phyloP scores from a whole-genome alignment of 2,797 vertebrate genomes.

The Amblyraja radiata region DNA sequence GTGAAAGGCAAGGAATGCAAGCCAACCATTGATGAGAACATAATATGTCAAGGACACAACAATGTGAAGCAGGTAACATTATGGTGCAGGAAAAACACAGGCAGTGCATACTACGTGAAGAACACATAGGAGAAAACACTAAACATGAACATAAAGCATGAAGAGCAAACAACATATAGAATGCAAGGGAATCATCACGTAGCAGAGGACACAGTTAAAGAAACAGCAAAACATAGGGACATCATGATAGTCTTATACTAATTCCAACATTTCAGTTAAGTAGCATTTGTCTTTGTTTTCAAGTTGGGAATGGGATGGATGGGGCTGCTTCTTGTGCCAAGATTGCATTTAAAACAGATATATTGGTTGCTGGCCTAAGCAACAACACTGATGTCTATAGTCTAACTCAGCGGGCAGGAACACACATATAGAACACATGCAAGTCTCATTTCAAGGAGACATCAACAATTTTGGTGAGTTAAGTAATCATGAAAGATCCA shows the following conservation, averaged over 20 bases:
- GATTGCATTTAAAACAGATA: neutral
- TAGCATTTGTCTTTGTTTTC: neutral
- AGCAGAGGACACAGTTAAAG: neutral
- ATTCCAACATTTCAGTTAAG: neutral
- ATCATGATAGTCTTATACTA: neutral
- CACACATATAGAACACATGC: neutral
- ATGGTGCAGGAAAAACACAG: too few relatives aligned
- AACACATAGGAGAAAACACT: neutral
- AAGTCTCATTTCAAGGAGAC: neutral
- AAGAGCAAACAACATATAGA: neutral
- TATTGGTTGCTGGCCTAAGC: neutral
- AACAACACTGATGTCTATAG: neutral
- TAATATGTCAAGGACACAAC: neutral
- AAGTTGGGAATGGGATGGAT: too few relatives aligned
- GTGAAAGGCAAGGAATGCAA: conserved; percentile 19
- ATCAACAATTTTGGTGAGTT: neutral
- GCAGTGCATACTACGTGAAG: neutral
- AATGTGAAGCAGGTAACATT: neutral
- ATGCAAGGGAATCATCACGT: neutral
- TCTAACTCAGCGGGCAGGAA: neutral
- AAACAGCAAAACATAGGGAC: neutral
- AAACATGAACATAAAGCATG: neutral
- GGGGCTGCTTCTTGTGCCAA: neutral
- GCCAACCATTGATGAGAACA: neutral
- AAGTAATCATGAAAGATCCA: neutral